Conservation (phyloP, 2,113 vertebrate genomes). For the Notiomystis cincta region DNA sequence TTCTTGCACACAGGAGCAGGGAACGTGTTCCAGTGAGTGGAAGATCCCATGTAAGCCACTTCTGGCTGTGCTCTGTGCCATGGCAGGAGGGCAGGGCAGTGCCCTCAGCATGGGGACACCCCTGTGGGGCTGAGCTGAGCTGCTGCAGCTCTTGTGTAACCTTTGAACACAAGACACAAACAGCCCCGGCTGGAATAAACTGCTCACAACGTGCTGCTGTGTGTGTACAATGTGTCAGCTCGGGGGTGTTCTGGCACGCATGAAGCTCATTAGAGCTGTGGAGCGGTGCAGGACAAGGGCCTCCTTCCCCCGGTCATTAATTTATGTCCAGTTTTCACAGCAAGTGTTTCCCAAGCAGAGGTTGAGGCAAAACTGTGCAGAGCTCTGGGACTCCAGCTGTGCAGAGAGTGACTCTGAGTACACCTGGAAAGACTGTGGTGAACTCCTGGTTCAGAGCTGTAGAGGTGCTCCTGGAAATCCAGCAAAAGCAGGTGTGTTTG, state of each 20-base stretch:
- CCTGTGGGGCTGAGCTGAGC: neutral
- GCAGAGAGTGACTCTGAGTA: neutral
- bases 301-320: neutral
- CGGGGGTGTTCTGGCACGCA: neutral
- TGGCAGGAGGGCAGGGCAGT: neutral
- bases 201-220: neutral
- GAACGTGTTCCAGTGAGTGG: rapidly evolving
- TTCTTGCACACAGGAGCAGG: neutral
- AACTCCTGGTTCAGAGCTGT: neutral
- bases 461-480: no score
- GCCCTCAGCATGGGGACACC: neutral
- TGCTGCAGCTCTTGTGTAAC: neutral
- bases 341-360: neutral
- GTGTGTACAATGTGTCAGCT: neutral
- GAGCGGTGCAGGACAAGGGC: neutral
- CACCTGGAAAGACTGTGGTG: rapidly evolving
- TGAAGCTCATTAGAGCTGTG: neutral
- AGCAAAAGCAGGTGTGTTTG: neutral
- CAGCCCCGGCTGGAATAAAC: neutral
- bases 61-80: neutral
- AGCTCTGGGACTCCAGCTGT: rapidly evolving
- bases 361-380: neutral
- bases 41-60: neutral
- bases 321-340: neutral
- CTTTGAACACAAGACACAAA: neutral